phyloP scores from a whole-genome alignment of 2,797 vertebrate genomes.

The Fistularia tabacaria region DNA sequence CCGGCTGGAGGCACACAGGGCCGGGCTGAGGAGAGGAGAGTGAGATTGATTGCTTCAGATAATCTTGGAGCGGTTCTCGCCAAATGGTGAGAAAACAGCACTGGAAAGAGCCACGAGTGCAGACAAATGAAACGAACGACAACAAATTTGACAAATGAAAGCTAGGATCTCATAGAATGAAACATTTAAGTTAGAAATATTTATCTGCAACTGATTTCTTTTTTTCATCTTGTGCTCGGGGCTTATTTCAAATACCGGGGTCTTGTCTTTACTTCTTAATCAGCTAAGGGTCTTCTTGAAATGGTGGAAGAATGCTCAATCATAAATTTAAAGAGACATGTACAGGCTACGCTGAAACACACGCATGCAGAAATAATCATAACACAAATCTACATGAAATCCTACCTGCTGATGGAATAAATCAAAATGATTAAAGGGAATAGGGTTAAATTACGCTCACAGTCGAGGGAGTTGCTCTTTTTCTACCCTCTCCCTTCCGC shows the following conservation, averaged over 20 bases:
- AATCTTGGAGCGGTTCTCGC: constrained; percentile 34
- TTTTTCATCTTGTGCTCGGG: constrained; percentile 43
- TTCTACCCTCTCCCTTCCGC: too few relatives aligned
- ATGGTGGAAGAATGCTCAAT: constrained; percentile 45
- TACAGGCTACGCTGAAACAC: constrained; percentile 5
- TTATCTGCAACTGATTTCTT: constrained; percentile 34
- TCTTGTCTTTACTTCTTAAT: constrained; percentile 63
- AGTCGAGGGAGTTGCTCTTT: too few relatives aligned
- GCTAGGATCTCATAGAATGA: too few relatives aligned
- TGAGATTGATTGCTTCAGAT: constrained; percentile 50
- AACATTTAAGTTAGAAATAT: background rate
- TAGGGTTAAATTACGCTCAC: too few relatives aligned
- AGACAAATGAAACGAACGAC: constrained; percentile 29
- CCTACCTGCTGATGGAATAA: too few relatives aligned
- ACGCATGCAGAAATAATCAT: background rate
- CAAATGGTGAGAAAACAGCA: constrained; percentile 30
- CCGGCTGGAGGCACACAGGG: constrained; percentile 10
- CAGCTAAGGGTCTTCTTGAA: constrained; percentile 44
- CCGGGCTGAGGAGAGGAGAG: constrained; percentile 35
- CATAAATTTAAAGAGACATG: constrained; percentile 49
- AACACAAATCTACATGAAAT: too few relatives aligned
- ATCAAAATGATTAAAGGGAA: too few relatives aligned
- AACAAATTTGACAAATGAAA: too few relatives aligned
- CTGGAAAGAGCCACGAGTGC: constrained; percentile 34
- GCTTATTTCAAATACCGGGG: constrained; percentile 39